These are phyloP conservation scores for Steinernema scapterisci DNA, from an alignment of 2,888 invertebrate species.

Conservation along the genomic window DNA sequence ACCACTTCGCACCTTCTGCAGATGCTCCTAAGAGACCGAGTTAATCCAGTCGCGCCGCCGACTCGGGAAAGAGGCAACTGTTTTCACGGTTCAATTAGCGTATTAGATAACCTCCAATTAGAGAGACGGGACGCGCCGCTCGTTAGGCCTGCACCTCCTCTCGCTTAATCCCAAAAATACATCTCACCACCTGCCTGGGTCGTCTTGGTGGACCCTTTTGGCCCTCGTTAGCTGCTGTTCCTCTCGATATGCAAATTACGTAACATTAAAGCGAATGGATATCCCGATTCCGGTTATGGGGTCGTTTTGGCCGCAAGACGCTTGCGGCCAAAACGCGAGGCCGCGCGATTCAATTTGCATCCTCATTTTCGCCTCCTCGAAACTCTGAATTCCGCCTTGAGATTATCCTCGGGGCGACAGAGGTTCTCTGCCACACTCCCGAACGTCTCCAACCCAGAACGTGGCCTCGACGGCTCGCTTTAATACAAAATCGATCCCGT, in stretches of 20 bases:
- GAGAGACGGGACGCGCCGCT: conserved; percentile 8
- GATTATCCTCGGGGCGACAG: neutral
- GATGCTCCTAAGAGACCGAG: conserved; percentile 8
- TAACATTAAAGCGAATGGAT: conserved; percentile 17
- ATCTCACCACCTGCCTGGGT: conserved; percentile 26
- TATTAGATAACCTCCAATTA: conserved; percentile 32
- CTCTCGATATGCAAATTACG: conserved; percentile 21
- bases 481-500: conserved; percentile 21
- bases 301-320: neutral
- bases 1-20: conserved; percentile 18
- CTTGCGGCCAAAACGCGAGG: neutral
- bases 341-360: conserved; percentile 25
- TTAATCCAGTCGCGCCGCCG: conserved; percentile 23
- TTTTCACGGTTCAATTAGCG: conserved; percentile 33
- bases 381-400: neutral
- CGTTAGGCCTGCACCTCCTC: conserved; percentile 19
- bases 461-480: conserved; percentile 1
- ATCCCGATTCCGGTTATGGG: neutral
- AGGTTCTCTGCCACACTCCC: no score
- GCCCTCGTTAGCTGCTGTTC: neutral
- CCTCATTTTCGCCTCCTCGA: neutral
- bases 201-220: neutral
- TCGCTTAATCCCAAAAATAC: conserved; percentile 29
- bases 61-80: conserved; percentile 21
- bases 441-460: conserved; percentile 6